Base-by-base conservation (phyloP, 2,888 invertebrate genomes). In the Temnothorax rugatulus region DNA sequence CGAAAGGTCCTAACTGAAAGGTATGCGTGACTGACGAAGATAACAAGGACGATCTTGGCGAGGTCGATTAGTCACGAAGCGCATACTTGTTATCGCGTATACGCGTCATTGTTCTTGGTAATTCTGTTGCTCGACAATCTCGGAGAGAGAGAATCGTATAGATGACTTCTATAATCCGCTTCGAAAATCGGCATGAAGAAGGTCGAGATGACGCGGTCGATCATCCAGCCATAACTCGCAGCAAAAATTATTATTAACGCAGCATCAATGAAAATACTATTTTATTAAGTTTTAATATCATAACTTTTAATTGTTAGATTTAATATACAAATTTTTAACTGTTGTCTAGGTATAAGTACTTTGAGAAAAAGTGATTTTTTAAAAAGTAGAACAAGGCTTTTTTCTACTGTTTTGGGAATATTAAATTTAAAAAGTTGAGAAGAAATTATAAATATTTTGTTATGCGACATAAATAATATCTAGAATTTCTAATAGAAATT, bases 71-170 rank as follows among this genome's bases (percentile, higher is more conserved):
- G 85, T 89, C 89, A 87, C 50, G 44, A 66, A 81, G 84, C 74
- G 84, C 66, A 88, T 83, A 84, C 66, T 64, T 64, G 86, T 88
- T 90, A 90, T 90, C 88, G 84, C 82, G 61, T 52, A 84, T 74
- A 85, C 84, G 86, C 88, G 88, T 90, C 88, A 88, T 87, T 87
- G 84, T 90, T 90, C 90, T 79, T 15, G 74, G 86, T 88, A 90
- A 88, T 90, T 57, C 54, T 57, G 11, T 77, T n/a, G 41, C 41
- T 68, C 15, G 34, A 52, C 25, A 52, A 13, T 25, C 44, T 54
- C 9, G 34, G 15, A 44, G 25, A 64, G 13, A 44, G 25, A 63
- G 38, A 76, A 76, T 76, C 25, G 13, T 66, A 66, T 21, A 15
- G 41, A 69, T 69, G n/a, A 69, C 47, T 63, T 64, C 18, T 63